A percentile compares a stretch with the other conserved stretches of the same genome.
These are phyloP conservation scores for Pogonognathellus flavescens DNA, from an alignment of 1,140 invertebrate genomes.

Conservation along the genomic window DNA sequence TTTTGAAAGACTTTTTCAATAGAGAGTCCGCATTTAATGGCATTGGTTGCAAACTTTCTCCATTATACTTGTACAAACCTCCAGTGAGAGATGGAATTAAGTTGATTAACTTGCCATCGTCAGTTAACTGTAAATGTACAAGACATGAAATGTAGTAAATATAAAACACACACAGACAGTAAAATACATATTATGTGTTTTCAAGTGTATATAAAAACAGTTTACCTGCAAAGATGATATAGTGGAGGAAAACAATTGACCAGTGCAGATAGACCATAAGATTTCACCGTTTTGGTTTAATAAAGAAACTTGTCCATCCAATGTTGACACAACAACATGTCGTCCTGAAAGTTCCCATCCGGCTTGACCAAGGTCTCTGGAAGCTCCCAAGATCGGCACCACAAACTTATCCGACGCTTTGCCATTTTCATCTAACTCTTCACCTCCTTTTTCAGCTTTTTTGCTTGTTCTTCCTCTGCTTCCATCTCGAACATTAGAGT, in stretches of 20 bases:
- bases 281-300: slow-evolving; percentile 56
- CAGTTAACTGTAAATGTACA: slow-evolving; percentile 77
- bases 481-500: not conserved
- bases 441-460: not conserved
- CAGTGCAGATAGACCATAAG: slow-evolving; percentile 64
- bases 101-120: slow-evolving; percentile 86
- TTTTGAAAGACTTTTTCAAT: slow-evolving; percentile 83
- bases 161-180: too few species aligned
- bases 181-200: too few species aligned
- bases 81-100: slow-evolving; percentile 93
- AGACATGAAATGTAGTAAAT: too few species aligned
- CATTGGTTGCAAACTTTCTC: slow-evolving; percentile 86
- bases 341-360: slow-evolving; percentile 19
- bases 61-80: slow-evolving; percentile 91
- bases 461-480: not conserved
- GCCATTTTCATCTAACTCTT: not conserved
- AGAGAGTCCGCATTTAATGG: slow-evolving; percentile 88
- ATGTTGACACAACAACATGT: slow-evolving; percentile 61
- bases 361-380: not conserved
- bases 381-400: slow-evolving; percentile 3
- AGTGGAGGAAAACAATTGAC: slow-evolving; percentile 64
- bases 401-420: slow-evolving; percentile 47
- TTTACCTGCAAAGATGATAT: slow-evolving; percentile 65
- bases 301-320: slow-evolving; percentile 64
- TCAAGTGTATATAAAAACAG: not conserved